A percentile compares a stretch with the other conserved stretches of the same genome.
These are phyloP conservation scores for Drosophila mojavensis DNA, from an alignment of 1,140 invertebrate genomes.

Conservation along the genomic window DNA sequence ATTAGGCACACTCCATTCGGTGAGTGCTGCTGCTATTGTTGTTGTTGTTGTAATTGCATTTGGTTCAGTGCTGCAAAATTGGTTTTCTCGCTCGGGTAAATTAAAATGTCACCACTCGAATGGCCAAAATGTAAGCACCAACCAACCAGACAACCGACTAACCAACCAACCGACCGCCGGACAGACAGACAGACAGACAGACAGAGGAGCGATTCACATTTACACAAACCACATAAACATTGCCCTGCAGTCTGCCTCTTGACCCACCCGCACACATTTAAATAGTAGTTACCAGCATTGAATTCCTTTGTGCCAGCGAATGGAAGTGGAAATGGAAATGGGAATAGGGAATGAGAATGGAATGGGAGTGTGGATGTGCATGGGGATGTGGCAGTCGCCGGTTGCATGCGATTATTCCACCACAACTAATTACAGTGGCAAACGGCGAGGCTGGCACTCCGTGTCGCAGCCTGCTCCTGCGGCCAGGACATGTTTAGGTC, in stretches of 20 bases:
- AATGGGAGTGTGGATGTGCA: background rate
- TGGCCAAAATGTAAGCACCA: slow-evolving; percentile 61
- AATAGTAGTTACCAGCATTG: slow-evolving; percentile 48
- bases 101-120: slow-evolving; percentile 77
- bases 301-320: slow-evolving; percentile 59
- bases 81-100: slow-evolving; percentile 78
- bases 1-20: slow-evolving; percentile 49
- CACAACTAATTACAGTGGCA: slow-evolving; percentile 82
- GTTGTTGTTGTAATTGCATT: slow-evolving; percentile 35
- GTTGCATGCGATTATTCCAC: slow-evolving; percentile 78
- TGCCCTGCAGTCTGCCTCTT: background rate
- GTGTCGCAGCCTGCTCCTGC: slow-evolving; percentile 17
- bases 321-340: background rate
- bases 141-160: slow-evolving; percentile 18
- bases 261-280: slow-evolving; percentile 27
- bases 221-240: slow-evolving; percentile 22
- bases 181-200: background rate
- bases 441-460: slow-evolving; percentile 39
- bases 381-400: slow-evolving; percentile 43
- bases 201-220: slow-evolving; percentile 9
- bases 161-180: slow-evolving; percentile 21
- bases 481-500: slow-evolving; percentile 77
- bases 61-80: slow-evolving; percentile 69
- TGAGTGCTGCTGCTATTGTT: background rate
- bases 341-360: background rate